phyloP scores from a whole-genome alignment of 2,888 invertebrate species.

The Drosophila lacicola region DNA sequence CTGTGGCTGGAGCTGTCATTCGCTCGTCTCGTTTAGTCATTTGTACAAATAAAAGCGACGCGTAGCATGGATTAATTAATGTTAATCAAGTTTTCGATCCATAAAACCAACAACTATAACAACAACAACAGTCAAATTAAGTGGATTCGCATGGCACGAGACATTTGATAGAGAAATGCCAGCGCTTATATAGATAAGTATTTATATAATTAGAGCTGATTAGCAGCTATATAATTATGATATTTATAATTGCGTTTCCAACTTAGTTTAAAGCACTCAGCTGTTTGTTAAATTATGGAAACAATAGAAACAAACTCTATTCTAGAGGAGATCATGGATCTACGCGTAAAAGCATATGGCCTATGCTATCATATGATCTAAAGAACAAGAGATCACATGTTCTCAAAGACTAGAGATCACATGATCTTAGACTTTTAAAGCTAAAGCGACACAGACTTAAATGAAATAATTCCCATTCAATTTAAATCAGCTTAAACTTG shows the following conservation, averaged over 20 bases:
- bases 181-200: conserved; percentile 42
- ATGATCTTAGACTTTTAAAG: neutral
- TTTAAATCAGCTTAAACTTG: neutral
- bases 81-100: conserved; percentile 78
- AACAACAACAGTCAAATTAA: conserved; percentile 45
- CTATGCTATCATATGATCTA: too few relatives aligned
- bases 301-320: conserved; percentile 1
- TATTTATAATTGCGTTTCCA: conserved; percentile 38
- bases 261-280: neutral
- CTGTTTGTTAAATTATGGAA: neutral
- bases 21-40: conserved; percentile 74
- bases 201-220: conserved; percentile 60
- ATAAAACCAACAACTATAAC: conserved; percentile 43
- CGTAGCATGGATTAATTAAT: conserved; percentile 76
- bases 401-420: too few relatives aligned
- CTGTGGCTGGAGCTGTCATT: conserved; percentile 56
- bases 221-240: conserved; percentile 51
- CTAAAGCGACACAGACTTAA: neutral
- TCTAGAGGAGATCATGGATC: too few relatives aligned
- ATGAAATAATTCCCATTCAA: neutral
- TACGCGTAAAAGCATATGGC: too few relatives aligned
- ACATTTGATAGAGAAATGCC: conserved; percentile 46
- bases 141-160: conserved; percentile 50
- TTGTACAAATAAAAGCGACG: conserved; percentile 74
- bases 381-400: too few relatives aligned